These are phyloP conservation scores for Macrobrachium rosenbergii DNA, from an alignment of 1,140 invertebrate species.

Conservation along the genomic window DNA sequence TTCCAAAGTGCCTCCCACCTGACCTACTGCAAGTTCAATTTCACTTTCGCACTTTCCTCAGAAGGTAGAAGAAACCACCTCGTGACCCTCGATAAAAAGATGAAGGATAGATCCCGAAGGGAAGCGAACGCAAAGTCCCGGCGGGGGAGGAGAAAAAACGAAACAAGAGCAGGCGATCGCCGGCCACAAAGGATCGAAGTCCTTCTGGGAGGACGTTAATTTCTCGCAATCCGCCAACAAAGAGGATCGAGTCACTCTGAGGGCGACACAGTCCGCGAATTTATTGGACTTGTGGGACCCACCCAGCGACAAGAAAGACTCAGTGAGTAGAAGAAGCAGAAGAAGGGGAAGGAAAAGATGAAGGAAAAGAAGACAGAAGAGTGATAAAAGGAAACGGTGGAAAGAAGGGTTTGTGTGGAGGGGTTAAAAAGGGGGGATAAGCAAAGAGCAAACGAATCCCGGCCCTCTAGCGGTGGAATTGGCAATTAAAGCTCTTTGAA, in stretches of 20 bases:
- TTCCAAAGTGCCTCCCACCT: no score
- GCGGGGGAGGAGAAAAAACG: neutral
- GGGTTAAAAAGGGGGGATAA: neutral
- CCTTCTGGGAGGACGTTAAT: conserved; percentile 19
- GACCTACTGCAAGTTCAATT: no score
- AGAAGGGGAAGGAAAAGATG: neutral
- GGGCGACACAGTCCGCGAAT: neutral
- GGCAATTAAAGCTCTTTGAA: no score
- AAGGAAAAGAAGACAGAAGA: neutral
- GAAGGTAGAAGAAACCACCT: no score
- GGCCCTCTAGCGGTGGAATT: neutral
- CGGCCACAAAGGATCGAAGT: neutral
- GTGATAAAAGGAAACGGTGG: neutral
- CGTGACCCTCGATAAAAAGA: no score
- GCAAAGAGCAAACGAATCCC: neutral
- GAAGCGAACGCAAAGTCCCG: no score
- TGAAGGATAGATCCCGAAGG: no score
- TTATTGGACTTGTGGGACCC: conserved; percentile 13
- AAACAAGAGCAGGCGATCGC: neutral
- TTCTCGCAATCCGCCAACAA: conserved; percentile 28
- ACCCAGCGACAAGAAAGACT: neutral
- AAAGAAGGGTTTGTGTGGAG: neutral
- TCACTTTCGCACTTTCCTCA: no score
- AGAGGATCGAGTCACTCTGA: conserved; percentile 16
- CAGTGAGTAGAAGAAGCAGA: neutral